Evolutionary conservation across 2,888 invertebrate genomes (phyloP).

Genomic region (Leptothorax acervorum): DNA sequence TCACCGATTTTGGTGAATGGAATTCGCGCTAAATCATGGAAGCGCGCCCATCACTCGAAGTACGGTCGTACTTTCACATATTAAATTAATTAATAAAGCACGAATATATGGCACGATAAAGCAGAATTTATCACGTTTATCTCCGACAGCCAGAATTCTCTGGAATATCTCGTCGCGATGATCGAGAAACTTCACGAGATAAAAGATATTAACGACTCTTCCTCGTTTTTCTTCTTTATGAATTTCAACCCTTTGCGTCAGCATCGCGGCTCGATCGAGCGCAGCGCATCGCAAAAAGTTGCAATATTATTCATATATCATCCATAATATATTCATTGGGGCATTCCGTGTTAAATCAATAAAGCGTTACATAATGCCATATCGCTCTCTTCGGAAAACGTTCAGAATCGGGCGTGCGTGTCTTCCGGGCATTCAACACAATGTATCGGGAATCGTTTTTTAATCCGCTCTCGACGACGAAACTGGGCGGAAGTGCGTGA

Average conservation of each 20-base stretch:
- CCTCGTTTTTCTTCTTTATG: neutral
- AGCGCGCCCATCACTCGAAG: neutral
- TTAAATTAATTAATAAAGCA: conserved; percentile 47
- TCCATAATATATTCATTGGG: neutral
- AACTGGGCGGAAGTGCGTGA: conserved; percentile 15
- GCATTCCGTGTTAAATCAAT: conserved; percentile 17
- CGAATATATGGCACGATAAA: neutral
- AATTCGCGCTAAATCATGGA: conserved; percentile 11
- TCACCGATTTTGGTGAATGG: neutral
- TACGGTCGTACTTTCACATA: neutral
- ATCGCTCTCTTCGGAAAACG: neutral
- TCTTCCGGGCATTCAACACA: neutral
- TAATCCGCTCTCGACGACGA: conserved; percentile 23
- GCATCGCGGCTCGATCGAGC: neutral
- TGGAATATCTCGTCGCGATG: neutral
- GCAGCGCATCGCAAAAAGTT: neutral
- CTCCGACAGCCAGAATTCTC: neutral
- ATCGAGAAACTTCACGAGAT: neutral
- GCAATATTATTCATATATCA: neutral
- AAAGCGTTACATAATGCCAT: neutral
- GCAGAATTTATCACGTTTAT: conserved; percentile 9
- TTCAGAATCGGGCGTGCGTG: neutral
- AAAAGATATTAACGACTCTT: neutral
- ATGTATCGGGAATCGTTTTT: neutral
- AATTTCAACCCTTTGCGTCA: neutral